phyloP scores from a whole-genome alignment of 2,888 invertebrate genomes.

The Agapetus fuscipes region DNA sequence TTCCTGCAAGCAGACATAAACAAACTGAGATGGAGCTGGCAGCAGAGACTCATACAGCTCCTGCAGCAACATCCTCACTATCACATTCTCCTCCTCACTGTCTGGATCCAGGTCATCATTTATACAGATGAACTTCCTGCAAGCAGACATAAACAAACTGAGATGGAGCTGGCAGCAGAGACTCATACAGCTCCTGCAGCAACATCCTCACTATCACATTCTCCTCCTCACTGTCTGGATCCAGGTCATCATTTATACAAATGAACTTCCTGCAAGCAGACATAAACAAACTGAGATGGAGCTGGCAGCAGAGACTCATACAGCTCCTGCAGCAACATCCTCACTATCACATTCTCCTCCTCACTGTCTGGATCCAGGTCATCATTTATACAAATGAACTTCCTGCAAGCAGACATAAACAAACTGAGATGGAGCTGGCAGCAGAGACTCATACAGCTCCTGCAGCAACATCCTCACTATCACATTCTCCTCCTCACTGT shows the following conservation, averaged over 20 bases:
- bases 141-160: background rate
- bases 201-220: constrained; percentile 59
- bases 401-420: constrained; percentile 46
- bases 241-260: constrained; percentile 72
- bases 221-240: constrained; percentile 48
- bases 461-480: constrained; percentile 57
- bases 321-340: constrained; percentile 62
- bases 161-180: constrained; percentile 49
- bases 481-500: constrained; percentile 50
- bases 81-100: constrained; percentile 51
- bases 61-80: constrained; percentile 57
- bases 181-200: constrained; percentile 65
- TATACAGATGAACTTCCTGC: background rate
- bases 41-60: constrained; percentile 69
- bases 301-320: constrained; percentile 64
- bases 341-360: constrained; percentile 55
- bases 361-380: constrained; percentile 55
- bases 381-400: constrained; percentile 75
- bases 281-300: constrained; percentile 52
- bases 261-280: constrained; percentile 59
- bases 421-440: constrained; percentile 60
- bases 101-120: background rate
- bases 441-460: constrained; percentile 66
- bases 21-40: constrained; percentile 47
- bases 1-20: constrained; percentile 45